phyloP scores from a whole-genome alignment of 2,113 vertebrate species.

The Agelaius phoeniceus region DNA sequence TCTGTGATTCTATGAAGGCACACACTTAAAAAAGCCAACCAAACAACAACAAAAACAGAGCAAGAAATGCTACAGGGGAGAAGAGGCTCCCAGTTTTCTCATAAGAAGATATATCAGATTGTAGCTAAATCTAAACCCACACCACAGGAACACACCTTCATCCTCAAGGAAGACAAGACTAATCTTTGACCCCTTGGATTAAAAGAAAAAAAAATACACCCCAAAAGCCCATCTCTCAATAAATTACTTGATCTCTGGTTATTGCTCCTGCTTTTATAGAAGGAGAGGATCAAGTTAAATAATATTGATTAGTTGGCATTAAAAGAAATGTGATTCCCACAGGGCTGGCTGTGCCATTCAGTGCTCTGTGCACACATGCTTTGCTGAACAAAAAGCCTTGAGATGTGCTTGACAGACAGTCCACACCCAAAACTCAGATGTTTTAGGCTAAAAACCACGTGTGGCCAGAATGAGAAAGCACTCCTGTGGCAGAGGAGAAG shows the following conservation, averaged over 20 bases:
- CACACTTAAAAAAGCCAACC: not conserved
- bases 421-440: not conserved
- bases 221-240: not conserved
- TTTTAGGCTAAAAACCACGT: not conserved
- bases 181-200: not conserved
- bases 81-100: not conserved
- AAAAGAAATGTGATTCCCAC: not conserved
- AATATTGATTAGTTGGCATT: not conserved
- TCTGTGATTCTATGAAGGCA: not conserved
- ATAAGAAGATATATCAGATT: not conserved
- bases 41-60: not conserved
- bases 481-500: not conserved
- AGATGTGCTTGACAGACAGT: not conserved
- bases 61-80: not conserved
- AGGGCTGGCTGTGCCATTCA: not conserved
- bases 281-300: not conserved
- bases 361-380: rapidly evolving
- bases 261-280: not conserved
- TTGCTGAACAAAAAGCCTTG: not conserved
- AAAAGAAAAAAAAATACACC: not conserved
- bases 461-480: not conserved
- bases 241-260: not conserved
- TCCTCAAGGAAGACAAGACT: not conserved
- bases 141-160: not conserved
- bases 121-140: not conserved